Percentiles rank a stretch among this genome's conserved stretches.
phyloP scores from a whole-genome alignment of 2,888 invertebrate species.

The Portevinia maculata region DNA sequence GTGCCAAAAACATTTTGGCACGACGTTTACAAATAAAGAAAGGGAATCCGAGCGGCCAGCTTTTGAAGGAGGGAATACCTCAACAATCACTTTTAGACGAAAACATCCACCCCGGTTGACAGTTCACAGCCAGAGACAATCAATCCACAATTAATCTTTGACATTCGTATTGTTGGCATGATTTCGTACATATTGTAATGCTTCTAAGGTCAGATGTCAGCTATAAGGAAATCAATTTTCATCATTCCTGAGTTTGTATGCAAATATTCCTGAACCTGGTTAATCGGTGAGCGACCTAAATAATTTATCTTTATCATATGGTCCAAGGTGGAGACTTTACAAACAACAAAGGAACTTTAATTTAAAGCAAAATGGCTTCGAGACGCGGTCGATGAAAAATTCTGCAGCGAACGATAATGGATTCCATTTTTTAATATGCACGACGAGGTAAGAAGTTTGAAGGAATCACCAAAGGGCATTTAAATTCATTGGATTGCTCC shows the following conservation, averaged over 20 bases:
- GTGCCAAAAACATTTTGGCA: constrained; percentile 98
- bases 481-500: constrained; percentile 32
- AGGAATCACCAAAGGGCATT: neutral
- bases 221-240: constrained; percentile 95
- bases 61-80: constrained; percentile 53
- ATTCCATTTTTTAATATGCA: constrained; percentile 98
- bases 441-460: constrained; percentile 87
- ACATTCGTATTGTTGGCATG: constrained; percentile 95
- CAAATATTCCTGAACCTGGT: neutral
- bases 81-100: constrained; percentile 70
- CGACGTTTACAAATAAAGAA: constrained; percentile 86
- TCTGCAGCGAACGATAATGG: constrained; percentile 98
- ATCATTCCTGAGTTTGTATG: constrained; percentile 98
- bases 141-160: constrained; percentile 97
- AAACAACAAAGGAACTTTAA: constrained; percentile 97
- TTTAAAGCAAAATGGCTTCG: constrained; percentile 94
- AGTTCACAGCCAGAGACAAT: constrained; percentile 82
- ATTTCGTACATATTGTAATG: constrained; percentile 95
- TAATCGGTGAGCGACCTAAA: neutral
- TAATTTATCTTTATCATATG: constrained; percentile 86
- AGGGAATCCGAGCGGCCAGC: constrained; percentile 77
- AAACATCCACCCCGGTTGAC: constrained; percentile 77
- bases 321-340: constrained; percentile 99
- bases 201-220: constrained; percentile 96
- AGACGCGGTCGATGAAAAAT: constrained; percentile 98